Percentiles rank a stretch among this genome's conserved stretches.
These are phyloP conservation scores for Mamestra configurata DNA, from an alignment of 1,140 invertebrate species.

Conservation along the genomic window DNA sequence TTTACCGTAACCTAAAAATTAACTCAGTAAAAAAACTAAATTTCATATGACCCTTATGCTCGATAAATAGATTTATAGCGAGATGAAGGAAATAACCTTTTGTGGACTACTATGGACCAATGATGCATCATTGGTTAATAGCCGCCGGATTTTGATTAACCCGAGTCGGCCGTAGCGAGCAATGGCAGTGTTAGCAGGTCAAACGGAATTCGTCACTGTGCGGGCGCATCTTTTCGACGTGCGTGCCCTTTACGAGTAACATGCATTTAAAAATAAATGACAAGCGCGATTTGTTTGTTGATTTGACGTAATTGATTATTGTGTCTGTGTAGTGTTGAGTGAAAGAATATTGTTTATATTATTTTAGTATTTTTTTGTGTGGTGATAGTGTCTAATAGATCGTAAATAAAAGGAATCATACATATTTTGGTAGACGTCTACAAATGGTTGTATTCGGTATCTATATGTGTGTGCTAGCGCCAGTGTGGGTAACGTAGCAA, in stretches of 20 bases:
- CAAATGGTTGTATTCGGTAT: too few relatives aligned
- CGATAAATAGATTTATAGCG: not conserved
- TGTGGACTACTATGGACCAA: conserved; percentile 11
- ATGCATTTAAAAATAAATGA: conserved; percentile 41
- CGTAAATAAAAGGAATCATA: too few relatives aligned
- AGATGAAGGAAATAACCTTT: conserved; percentile 35
- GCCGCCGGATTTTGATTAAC: conserved; percentile 49
- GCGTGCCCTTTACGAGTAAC: conserved; percentile 26
- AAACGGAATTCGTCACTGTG: conserved; percentile 34
- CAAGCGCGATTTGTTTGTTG: conserved; percentile 44
- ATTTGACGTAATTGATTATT: conserved; percentile 18
- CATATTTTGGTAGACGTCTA: too few relatives aligned
- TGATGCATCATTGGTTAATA: conserved; percentile 50
- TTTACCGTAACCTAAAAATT: too few relatives aligned
- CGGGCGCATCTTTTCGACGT: conserved; percentile 25
- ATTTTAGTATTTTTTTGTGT: too few relatives aligned
- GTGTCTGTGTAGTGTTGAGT: conserved; percentile 11
- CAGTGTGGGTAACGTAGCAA: too few relatives aligned
- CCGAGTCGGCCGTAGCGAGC: conserved; percentile 29
- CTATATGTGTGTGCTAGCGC: too few relatives aligned
- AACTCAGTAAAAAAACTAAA: too few relatives aligned
- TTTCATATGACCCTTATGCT: too few relatives aligned
- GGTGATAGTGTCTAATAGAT: too few relatives aligned
- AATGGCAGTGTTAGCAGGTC: conserved; percentile 44
- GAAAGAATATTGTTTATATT: not conserved